Evolutionary conservation across 1,140 invertebrate species (phyloP).

Genomic region (Drosophila parvula): DNA sequence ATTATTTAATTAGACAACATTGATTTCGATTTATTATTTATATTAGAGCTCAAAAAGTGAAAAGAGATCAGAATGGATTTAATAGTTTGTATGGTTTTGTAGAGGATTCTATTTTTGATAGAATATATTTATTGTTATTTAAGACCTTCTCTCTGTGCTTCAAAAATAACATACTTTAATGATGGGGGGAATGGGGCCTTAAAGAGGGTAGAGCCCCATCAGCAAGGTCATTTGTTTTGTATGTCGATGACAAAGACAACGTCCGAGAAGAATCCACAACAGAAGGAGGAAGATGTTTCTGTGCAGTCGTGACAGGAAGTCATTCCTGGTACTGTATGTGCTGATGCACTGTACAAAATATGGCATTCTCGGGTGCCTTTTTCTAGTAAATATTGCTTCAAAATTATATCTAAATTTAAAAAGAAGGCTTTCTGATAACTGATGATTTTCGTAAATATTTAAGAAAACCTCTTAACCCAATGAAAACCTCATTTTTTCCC

Average conservation of each 20-base stretch:
- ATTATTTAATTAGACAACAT: not conserved
- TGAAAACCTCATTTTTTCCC: not conserved
- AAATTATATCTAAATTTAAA: not conserved
- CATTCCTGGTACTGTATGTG: constrained; percentile 52
- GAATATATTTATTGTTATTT: too few relatives aligned
- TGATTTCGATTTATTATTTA: not conserved
- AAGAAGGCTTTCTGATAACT: accelerated
- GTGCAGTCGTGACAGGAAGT: constrained; percentile 70
- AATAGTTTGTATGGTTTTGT: not conserved
- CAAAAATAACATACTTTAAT: not conserved
- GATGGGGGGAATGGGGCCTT: constrained; percentile 1
- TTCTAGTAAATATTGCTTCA: too few relatives aligned
- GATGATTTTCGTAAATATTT: not conserved
- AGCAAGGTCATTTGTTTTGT: constrained; percentile 79
- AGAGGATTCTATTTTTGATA: too few relatives aligned
- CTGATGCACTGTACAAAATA: not conserved
- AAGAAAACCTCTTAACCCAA: not conserved
- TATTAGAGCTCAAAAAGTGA: not conserved
- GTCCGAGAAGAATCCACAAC: constrained; percentile 37
- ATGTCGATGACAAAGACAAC: constrained; percentile 75
- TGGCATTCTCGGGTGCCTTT: not conserved
- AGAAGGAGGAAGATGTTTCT: constrained; percentile 51
- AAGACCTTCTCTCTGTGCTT: constrained; percentile 10
- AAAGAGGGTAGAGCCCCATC: constrained; percentile 13
- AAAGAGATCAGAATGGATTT: not conserved